These are phyloP conservation scores for Tympanoctomys barrerae DNA, from an alignment of 2,797 vertebrate species.

Conservation along the genomic window DNA sequence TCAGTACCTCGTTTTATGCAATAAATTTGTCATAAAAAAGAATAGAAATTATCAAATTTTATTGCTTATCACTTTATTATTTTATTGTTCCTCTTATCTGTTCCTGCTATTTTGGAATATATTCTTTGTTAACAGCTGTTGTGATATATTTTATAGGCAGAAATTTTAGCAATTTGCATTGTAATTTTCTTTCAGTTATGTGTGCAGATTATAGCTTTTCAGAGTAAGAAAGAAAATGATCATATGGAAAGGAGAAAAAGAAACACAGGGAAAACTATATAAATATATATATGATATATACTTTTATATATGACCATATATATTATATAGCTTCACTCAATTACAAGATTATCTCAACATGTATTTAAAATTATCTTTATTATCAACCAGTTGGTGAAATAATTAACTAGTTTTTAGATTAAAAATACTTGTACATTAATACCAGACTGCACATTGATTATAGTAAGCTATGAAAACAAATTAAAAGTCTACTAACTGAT, in stretches of 20 bases:
- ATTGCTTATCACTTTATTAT: conserved; percentile 70
- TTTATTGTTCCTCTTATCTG: conserved; percentile 44
- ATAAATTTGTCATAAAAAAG: conserved; percentile 81
- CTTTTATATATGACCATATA: neutral
- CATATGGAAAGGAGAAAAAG: conserved; percentile 39
- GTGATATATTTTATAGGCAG: conserved; percentile 57
- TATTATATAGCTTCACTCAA: neutral
- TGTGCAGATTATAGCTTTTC: conserved; percentile 60
- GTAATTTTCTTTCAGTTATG: conserved; percentile 67
- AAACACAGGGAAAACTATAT: neutral
- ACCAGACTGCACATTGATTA: neutral
- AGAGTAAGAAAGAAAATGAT: conserved; percentile 75
- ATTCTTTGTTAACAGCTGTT: conserved; percentile 71
- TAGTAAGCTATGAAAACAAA: neutral
- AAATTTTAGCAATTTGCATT: conserved; percentile 63
- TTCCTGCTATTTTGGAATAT: conserved; percentile 53
- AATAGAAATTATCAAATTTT: conserved; percentile 77
- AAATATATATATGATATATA: neutral
- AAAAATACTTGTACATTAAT: neutral
- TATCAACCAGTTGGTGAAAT: conserved; percentile 19
- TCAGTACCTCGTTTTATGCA: conserved; percentile 68
- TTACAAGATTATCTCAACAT: neutral
- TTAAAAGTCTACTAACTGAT: neutral
- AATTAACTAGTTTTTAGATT: neutral
- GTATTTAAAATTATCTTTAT: neutral